Conservation (phyloP, 2,797 vertebrate species). For the Lophura swinhoii region DNA sequence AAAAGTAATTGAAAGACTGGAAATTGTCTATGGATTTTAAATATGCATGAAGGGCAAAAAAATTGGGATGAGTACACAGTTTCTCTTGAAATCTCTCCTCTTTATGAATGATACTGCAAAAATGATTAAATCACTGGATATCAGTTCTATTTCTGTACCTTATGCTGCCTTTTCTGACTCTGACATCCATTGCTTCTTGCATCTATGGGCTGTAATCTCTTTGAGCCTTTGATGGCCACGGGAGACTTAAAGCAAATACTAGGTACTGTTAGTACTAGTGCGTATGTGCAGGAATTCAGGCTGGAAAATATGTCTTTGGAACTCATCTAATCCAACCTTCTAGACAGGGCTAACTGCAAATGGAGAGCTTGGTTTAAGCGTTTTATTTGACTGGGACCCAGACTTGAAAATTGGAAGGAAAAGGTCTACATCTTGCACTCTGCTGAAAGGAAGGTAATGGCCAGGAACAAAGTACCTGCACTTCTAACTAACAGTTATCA, state of each 20-base stretch:
- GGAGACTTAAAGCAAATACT: not conserved
- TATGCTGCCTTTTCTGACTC: not conserved
- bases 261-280: not conserved
- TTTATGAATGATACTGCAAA: not conserved
- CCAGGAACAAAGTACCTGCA: not conserved
- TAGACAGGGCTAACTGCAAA: not conserved
- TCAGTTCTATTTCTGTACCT: not conserved
- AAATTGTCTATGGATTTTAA: not conserved
- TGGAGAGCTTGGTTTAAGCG: not conserved
- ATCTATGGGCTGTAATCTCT: not conserved
- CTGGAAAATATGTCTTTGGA: not conserved
- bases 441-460: not conserved
- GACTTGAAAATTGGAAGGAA: not conserved
- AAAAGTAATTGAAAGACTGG: not conserved
- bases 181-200: not conserved
- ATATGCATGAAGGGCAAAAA: not conserved
- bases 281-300: not conserved
- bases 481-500: not conserved
- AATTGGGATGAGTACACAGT: not conserved
- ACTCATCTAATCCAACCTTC: not conserved
- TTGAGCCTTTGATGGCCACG: not conserved
- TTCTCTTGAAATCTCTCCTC: not conserved
- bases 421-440: not conserved
- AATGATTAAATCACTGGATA: not conserved
- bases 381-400: not conserved